Percentiles rank a stretch among this genome's conserved stretches.
Evolutionary conservation across 2,888 invertebrate species (phyloP).

Genomic region (Cheiracanthium punctorium): DNA sequence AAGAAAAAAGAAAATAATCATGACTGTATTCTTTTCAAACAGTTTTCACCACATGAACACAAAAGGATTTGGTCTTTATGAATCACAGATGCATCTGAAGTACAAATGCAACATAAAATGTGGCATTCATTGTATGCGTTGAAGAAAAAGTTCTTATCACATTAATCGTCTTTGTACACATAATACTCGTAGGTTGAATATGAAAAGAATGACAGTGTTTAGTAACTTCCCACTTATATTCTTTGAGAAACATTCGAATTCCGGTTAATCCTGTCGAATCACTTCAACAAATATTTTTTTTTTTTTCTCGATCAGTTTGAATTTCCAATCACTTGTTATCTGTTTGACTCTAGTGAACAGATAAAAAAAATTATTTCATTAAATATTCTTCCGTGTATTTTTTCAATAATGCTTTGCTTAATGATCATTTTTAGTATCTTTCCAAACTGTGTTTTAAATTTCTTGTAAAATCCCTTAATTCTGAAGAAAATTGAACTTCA

Average conservation of each 20-base stretch:
- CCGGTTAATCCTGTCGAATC: too few relatives aligned
- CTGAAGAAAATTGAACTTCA: neutral
- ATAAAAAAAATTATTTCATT: too few relatives aligned
- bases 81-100: conserved; percentile 11
- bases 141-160: conserved; percentile 26
- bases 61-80: conserved; percentile 19
- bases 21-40: conserved; percentile 3
- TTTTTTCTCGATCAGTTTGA: too few relatives aligned
- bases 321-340: too few relatives aligned
- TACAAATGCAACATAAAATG: neutral
- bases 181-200: neutral
- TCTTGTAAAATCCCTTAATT: neutral
- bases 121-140: neutral
- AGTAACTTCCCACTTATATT: neutral
- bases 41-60: conserved; percentile 13
- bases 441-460: neutral
- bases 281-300: too few relatives aligned
- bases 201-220: conserved; percentile 1
- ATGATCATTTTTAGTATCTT: neutral
- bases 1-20: neutral
- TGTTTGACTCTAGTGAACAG: too few relatives aligned
- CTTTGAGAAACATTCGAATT: neutral
- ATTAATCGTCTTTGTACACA: conserved; percentile 1
- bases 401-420: too few relatives aligned
- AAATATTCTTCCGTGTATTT: too few relatives aligned